Conservation (phyloP, 2,797 vertebrate species). For the Peromyscus nudipes region DNA sequence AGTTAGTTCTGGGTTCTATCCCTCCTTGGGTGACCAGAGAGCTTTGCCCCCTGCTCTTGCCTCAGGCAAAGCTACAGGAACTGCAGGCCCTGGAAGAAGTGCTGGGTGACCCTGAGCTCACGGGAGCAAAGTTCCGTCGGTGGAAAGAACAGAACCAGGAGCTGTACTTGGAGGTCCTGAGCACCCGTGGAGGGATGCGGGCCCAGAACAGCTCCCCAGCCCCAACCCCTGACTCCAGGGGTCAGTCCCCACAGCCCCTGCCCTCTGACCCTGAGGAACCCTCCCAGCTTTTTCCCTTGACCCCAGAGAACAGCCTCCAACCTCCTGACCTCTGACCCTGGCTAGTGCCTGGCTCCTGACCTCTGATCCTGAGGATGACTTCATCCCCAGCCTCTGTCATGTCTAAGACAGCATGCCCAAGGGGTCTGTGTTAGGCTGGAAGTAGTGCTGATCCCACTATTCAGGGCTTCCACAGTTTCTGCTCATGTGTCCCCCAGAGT, state of each 20-base stretch:
- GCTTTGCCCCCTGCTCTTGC: fast-evolving
- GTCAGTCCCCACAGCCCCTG: background rate
- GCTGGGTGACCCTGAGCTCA: constrained; percentile 89
- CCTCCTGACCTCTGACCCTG: constrained; percentile 70
- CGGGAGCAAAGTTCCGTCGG: constrained; percentile 88
- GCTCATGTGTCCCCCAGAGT: background rate
- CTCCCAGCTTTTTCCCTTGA: background rate
- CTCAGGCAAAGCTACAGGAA: constrained; percentile 94
- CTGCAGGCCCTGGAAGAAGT: constrained; percentile 93
- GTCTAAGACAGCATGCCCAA: background rate
- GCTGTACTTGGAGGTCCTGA: constrained; percentile 88
- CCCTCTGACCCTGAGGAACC: constrained; percentile 53
- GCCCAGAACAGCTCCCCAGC: background rate
- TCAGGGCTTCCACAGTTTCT: background rate
- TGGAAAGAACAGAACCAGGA: constrained; percentile 96
- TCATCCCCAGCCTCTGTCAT: background rate
- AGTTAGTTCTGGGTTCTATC: background rate
- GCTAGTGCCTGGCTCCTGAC: background rate
- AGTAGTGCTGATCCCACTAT: background rate
- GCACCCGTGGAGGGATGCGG: background rate
- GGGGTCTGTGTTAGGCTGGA: background rate
- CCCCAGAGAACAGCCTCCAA: constrained; percentile 1
- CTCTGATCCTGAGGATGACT: background rate
- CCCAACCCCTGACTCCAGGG: background rate
- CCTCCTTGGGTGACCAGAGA: fast-evolving